Evolutionary conservation across 2,888 invertebrate genomes (phyloP).

Genomic region (Amphipyra tragopoginis): DNA sequence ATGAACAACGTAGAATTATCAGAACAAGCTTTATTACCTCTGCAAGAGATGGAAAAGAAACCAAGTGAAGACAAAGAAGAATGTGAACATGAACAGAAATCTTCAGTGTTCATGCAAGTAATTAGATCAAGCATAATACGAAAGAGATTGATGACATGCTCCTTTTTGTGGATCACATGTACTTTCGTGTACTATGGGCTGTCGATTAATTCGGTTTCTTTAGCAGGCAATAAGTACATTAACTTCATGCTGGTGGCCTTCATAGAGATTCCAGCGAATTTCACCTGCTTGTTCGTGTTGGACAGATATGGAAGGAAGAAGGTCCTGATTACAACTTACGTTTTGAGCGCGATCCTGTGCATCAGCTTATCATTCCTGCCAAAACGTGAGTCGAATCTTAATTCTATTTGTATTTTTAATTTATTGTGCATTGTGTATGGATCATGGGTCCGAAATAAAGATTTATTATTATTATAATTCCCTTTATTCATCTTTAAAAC

Average conservation of each 20-base stretch:
- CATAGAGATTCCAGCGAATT: conserved; percentile 93
- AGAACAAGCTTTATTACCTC: conserved; percentile 78
- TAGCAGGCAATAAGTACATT: conserved; percentile 93
- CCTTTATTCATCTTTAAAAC: no score
- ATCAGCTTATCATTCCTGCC: conserved; percentile 91
- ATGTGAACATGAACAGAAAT: conserved; percentile 53
- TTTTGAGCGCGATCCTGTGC: conserved; percentile 91
- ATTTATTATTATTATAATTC: no score
- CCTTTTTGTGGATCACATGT: conserved; percentile 94
- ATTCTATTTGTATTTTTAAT: no score
- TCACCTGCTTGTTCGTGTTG: conserved; percentile 91
- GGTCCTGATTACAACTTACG: conserved; percentile 91
- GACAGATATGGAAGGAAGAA: conserved; percentile 91
- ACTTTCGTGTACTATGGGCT: conserved; percentile 95
- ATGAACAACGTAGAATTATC: conserved; percentile 89
- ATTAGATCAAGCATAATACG: conserved; percentile 89
- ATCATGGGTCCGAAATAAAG: no score
- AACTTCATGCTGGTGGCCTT: conserved; percentile 92
- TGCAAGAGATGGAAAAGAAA: conserved; percentile 72
- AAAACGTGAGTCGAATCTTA: conserved; percentile 78
- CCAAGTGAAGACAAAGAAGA: conserved; percentile 37
- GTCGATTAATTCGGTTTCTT: conserved; percentile 93
- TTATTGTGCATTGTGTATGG: no score
- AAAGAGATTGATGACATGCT: conserved; percentile 91
- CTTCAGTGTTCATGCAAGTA: conserved; percentile 80